Evolutionary conservation across 2,113 vertebrate genomes (phyloP).

Genomic region (Saccopteryx leptura): DNA sequence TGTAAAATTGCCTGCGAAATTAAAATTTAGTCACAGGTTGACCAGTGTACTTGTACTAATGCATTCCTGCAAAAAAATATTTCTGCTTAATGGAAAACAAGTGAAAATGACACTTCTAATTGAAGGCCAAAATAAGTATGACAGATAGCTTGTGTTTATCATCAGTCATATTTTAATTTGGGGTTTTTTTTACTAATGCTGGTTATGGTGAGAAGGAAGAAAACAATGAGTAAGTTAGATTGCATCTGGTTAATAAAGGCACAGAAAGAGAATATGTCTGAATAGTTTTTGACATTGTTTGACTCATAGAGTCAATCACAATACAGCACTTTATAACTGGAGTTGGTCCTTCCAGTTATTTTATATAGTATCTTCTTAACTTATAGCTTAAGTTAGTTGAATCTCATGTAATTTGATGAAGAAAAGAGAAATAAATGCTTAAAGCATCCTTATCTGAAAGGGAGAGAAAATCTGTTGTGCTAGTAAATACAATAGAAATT

Average conservation of each 20-base stretch:
- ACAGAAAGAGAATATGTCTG: not conserved
- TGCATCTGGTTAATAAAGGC: not conserved
- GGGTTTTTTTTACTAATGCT: not conserved
- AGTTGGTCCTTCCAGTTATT: constrained; percentile 21
- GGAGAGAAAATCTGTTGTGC: not conserved
- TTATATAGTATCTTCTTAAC: constrained; percentile 22
- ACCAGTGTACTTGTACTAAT: not conserved
- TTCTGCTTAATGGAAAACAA: not conserved
- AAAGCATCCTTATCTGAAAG: constrained; percentile 42
- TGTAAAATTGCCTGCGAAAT: constrained; percentile 42
- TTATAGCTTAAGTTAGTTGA: constrained; percentile 36
- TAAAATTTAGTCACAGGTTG: not conserved
- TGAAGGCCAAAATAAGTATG: not conserved
- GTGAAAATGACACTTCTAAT: not conserved
- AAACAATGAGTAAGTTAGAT: not conserved
- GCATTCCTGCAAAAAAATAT: not conserved
- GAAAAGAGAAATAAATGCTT: constrained; percentile 21
- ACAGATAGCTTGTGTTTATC: not conserved
- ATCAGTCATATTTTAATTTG: constrained; percentile 21
- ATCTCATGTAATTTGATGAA: constrained; percentile 39
- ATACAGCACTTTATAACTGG: not conserved
- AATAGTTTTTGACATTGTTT: constrained; percentile 31
- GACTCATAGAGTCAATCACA: not conserved
- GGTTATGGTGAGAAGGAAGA: not conserved
- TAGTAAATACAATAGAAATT: constrained; percentile 10